These are phyloP conservation scores for Balaeniceps rex DNA, from an alignment of 2,113 vertebrate genomes.

Conservation along the genomic window DNA sequence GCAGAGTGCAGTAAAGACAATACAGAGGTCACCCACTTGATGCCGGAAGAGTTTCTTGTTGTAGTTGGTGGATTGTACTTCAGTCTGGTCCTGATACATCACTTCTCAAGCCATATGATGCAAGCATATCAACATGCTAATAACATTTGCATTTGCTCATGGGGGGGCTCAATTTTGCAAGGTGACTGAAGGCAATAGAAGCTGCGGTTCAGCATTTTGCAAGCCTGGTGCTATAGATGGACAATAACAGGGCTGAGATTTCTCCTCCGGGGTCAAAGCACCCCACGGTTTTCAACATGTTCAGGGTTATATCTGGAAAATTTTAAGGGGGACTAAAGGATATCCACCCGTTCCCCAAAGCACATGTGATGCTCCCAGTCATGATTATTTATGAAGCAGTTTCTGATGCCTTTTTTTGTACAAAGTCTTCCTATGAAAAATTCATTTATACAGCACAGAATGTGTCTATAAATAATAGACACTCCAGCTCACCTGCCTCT, in stretches of 20 bases:
- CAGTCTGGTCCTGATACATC: neutral
- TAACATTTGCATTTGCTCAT: neutral
- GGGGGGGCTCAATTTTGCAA: neutral
- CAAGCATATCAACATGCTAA: neutral
- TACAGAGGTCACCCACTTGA: neutral
- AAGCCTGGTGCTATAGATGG: neutral
- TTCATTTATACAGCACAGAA: neutral
- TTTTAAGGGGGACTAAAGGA: neutral
- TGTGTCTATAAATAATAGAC: neutral
- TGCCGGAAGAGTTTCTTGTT: neutral
- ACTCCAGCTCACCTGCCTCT: neutral
- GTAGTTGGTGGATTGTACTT: neutral
- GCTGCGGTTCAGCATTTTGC: neutral
- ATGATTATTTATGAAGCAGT: neutral
- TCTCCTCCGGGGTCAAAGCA: neutral
- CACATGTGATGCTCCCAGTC: neutral
- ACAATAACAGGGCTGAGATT: neutral
- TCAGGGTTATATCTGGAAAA: neutral
- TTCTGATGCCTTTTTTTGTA: neutral
- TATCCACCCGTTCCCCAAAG: neutral
- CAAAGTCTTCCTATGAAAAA: neutral
- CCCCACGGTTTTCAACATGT: neutral
- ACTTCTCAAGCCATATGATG: neutral
- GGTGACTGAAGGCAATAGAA: neutral
- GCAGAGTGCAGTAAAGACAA: neutral